Evolutionary conservation across 2,797 vertebrate genomes (phyloP).

Genomic region (Enteromius paludinosus): DNA sequence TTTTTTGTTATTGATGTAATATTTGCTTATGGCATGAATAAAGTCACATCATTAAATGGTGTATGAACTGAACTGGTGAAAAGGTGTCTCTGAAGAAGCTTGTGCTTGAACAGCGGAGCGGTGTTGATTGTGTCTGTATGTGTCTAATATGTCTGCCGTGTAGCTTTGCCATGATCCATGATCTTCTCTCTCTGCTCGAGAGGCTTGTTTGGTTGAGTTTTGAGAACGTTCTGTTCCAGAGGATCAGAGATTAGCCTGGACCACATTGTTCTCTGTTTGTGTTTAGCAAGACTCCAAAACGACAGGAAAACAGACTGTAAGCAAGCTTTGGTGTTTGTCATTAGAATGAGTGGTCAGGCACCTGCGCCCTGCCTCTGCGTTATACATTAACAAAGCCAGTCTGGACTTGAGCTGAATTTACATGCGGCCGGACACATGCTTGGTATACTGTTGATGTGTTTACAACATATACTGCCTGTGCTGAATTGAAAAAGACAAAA

Average conservation of each 20-base stretch:
- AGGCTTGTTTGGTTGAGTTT: slow-evolving; percentile 63
- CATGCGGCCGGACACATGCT: not conserved
- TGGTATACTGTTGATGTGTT: slow-evolving; percentile 2
- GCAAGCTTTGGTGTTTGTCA: slow-evolving; percentile 60
- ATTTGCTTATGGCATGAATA: not conserved
- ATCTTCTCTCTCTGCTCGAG: no score
- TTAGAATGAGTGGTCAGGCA: not conserved
- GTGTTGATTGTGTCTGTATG: not conserved
- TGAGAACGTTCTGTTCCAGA: slow-evolving; percentile 78
- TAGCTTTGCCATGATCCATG: slow-evolving; percentile 42
- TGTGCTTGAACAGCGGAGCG: not conserved
- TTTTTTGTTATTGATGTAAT: not conserved
- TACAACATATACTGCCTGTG: not conserved
- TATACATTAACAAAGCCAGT: slow-evolving; percentile 9
- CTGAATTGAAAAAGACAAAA: not conserved
- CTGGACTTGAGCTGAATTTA: not conserved
- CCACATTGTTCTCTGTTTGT: slow-evolving; percentile 82
- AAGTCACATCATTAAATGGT: not conserved
- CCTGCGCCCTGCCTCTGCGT: not conserved
- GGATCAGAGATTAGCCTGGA: slow-evolving; percentile 78
- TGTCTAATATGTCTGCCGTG: not conserved
- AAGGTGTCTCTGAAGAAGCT: not conserved
- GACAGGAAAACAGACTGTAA: slow-evolving; percentile 77
- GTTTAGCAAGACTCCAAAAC: slow-evolving; percentile 73
- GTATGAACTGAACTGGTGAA: not conserved